These are phyloP conservation scores for Fringilla coelebs DNA, from an alignment of 2,797 vertebrate species.

Conservation along the genomic window DNA sequence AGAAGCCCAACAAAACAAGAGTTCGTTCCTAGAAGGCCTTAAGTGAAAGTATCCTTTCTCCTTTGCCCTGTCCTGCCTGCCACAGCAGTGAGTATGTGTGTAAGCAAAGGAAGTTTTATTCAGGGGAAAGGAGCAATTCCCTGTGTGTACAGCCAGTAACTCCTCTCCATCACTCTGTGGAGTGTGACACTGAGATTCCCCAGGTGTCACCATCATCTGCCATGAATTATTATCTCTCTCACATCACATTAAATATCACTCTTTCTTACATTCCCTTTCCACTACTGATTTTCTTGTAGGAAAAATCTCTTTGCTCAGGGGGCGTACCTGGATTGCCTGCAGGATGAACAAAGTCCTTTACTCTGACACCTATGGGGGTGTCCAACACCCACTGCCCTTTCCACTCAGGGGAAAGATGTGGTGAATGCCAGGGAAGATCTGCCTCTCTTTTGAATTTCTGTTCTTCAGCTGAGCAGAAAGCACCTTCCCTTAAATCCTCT, in stretches of 20 bases:
- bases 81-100: not conserved
- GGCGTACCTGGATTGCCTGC: not conserved
- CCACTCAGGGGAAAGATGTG: not conserved
- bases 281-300: not conserved
- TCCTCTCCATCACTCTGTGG: not conserved
- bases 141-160: not conserved
- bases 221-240: not conserved
- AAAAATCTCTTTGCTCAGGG: not conserved
- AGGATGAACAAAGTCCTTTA: not conserved
- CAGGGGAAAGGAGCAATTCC: not conserved
- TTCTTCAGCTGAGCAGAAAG: not conserved
- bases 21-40: not conserved
- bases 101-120: not conserved
- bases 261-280: not conserved
- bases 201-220: not conserved
- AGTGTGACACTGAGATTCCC: not conserved
- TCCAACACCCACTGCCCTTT: not conserved
- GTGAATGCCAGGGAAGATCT: not conserved
- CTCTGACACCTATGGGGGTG: rapidly evolving
- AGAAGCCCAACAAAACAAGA: not conserved
- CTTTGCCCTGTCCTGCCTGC: not conserved
- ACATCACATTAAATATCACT: not conserved
- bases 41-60: not conserved
- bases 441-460: not conserved
- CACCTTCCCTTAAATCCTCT: not conserved